Base-by-base conservation (phyloP, 2,113 vertebrate genomes). In the Leuciscus idus region DNA sequence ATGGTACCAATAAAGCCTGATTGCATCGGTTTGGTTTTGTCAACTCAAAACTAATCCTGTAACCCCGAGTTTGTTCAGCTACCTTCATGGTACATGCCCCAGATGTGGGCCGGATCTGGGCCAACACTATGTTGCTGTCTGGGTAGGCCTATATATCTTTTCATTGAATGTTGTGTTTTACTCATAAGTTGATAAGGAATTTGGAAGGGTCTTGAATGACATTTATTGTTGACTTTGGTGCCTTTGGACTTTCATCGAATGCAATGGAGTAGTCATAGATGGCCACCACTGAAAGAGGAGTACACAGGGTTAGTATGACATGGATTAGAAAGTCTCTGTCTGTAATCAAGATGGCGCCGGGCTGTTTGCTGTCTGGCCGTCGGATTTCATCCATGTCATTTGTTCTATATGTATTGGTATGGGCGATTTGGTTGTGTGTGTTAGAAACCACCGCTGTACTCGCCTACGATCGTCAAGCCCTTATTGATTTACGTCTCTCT, bases 181-280 rank as follows among this genome's bases (percentile, higher is more conserved):
- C 55, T 59, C 6, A 23, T 23, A 9, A 9, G 17, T 23, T 59
- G 21, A 23, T 23, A 23, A 0, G 7, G 21, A 66, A 26, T 30
- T 66, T 30, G 17, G 30, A 30, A 2, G 26, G 12, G 4, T 30
- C 62, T 30, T 2, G 11, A 15, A 72, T 43, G 19, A 36, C 68
- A 23, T 72, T 72, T 73, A 73, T 73, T 68, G 64, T 33, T 17
- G n/a, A 28, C 11, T 28, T 64, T 26, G 2, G 4, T 15, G 33
- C 19, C 70, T 73, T 73, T 11, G 33, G 10, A 43, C 33, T 43
- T 43, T 72, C 3, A 43, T 68, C 6, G 8, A 68, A 4, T n/a
- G 36, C 55, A 23, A 33, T 33, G 30, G 94, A 91, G 92, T 99
- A 99, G 93, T 99, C 98, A 72, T 99, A 99, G 94, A 99, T 99